Evolutionary conservation across 2,888 invertebrate species (phyloP).

Genomic region (Disparrhopalites patrizii): DNA sequence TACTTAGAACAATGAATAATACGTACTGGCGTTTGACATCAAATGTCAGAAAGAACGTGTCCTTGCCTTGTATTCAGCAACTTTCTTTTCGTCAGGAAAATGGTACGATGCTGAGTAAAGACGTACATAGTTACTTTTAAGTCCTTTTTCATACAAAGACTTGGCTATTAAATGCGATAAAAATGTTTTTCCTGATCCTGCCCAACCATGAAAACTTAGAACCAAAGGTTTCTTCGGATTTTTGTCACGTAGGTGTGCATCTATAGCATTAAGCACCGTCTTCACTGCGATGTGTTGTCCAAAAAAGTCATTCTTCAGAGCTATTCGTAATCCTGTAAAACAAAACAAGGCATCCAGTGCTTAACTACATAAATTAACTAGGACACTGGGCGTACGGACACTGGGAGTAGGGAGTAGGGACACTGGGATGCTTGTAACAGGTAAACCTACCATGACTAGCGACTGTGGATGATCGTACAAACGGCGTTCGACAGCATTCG

Average conservation of each 20-base stretch:
- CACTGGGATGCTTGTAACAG: no score
- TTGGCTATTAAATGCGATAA: conserved; percentile 35
- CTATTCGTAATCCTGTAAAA: conserved; percentile 26
- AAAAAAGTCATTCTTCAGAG: conserved; percentile 48
- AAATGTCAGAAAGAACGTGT: not conserved
- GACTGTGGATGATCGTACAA: not conserved
- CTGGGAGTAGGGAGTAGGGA: no score
- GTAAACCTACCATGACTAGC: no score
- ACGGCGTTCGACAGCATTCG: not conserved
- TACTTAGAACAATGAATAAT: no score
- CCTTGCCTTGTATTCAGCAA: conserved; percentile 32
- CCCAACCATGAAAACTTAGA: conserved; percentile 60
- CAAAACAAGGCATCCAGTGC: no score
- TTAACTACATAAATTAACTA: no score
- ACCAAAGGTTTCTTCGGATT: conserved; percentile 57
- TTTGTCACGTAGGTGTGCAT: conserved; percentile 52
- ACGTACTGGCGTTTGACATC: no score
- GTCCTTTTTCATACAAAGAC: conserved; percentile 49
- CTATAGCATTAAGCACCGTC: conserved; percentile 52
- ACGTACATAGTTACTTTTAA: conserved; percentile 33
- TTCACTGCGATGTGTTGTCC: conserved; percentile 57
- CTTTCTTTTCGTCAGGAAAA: conserved; percentile 34
- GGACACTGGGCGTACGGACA: no score
- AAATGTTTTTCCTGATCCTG: conserved; percentile 51
- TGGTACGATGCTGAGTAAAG: conserved; percentile 35